Base-by-base conservation (phyloP, 2,797 vertebrate genomes). In the Gadopsis marmoratus region DNA sequence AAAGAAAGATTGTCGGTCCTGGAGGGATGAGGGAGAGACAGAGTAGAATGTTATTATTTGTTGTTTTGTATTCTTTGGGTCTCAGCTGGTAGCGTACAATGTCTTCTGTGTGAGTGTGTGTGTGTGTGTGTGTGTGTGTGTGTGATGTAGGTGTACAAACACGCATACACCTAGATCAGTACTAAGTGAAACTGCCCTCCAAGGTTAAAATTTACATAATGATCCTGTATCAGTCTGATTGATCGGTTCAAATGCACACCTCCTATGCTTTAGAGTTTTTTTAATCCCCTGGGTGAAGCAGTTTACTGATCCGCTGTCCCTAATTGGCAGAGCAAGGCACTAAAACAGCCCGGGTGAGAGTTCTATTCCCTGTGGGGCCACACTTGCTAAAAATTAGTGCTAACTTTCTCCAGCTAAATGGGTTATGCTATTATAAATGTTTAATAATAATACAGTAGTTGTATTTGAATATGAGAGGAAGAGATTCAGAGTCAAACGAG, bases 201-300 rank as follows among this genome's bases (percentile, higher is more conserved):
- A 45, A 91, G 91, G 88, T 91, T 77, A 86, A 29, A 65, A 93
- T 93, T 89, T 89, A 80, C 91, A 93, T 93, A 92, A 91, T 77
- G 83, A 85, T 87, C 39, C n/a, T 41, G 26, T 79, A 89, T 85
- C 74, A 54, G 59, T 86, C 89, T 93, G 92, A 93, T 93, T 90
- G 90, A 93, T 91, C 55, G 47, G 39, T 75, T 88, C 51, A 79
- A 76, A 81, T 89, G n/a, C 71, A 61, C 62, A 54, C 54, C 66
- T 79, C 72, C 35, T 54, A 37, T 55, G 4, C 41, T 63, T 66
- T 61, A 35, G 5, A 7, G 3, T 54, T 60, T 55, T 53, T 68
- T 41, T 33, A 7, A 70, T 89, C 88, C 85, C 86, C 63, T 39
- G 86, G 84, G 88, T 75, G 63, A 76, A 55, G 62, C 85, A 69